Evolutionary conservation across 2,888 invertebrate genomes (phyloP), one percentile per base, ranked within the genome.

Genomic region (Blastobasis lacticolella): DNA sequence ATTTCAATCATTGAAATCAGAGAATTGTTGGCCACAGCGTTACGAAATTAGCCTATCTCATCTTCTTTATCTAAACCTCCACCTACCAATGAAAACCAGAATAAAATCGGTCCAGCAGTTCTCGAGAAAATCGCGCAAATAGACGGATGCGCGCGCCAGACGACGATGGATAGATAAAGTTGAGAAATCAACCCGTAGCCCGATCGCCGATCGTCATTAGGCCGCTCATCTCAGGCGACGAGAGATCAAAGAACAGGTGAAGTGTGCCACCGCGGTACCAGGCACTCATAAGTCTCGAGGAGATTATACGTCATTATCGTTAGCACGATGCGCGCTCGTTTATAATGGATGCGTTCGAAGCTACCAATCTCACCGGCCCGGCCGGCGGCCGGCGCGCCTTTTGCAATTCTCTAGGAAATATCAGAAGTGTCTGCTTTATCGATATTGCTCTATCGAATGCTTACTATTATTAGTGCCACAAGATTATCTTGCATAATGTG

Each of bases 161-260:
- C 23, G 23, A 23, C 23, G 23, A 23, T 23, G 44, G 10, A 45
- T 42, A 42, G 10, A 10, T 7, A 23, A 40, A 23, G 37, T 48
- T 36, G 23, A 36, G 37, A 48, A 42, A 10, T 45, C 38, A 45
- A 46, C 46, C 52, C 49, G 49, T 49, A 53, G 49, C 44, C 49
- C 37, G 10, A 41, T 49, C 40, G 23, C 41, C 51, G 43, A 8
- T 9, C 4, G 42, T 46, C 8, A 37, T 7, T 8, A 23, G n/a
- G 49, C 10, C 23, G 40, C 5, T 10, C 23, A 40, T 48, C 10
- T 40, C 41, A 41, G 49, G 46, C 38, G 55, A 57, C 54, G 54
- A 58, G 58, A 66, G 69, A 70, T 69, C 66, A 71, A 67, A 68
- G 69, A 73, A 72, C 76, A 75, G 72, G 71, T 75, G 72, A 71